Base-by-base conservation (phyloP, 2,113 vertebrate species). In the Chaetops frenatus region DNA sequence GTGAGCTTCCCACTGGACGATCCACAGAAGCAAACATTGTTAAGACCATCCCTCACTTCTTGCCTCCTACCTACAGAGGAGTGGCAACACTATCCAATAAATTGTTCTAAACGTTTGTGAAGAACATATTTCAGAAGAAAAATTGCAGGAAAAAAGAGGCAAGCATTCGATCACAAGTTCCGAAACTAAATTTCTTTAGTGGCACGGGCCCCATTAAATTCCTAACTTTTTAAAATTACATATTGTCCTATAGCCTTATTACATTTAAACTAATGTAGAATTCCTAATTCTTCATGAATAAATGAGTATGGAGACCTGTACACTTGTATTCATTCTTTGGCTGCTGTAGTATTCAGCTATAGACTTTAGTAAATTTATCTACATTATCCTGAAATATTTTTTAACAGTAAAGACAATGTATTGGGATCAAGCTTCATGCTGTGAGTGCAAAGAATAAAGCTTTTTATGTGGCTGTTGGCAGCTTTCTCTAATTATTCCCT, bases 131-230 rank as follows among this genome's bases (percentile, higher is more conserved):
- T 80, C 27, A 48, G 25, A 73, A 92, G 50, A 77, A 77, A 77
- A 33, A 90, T 6, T 64, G 53, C 17, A 50, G 33, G 21, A 20
- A 28, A 60, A 78, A 54, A 79, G 53, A 47, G 29, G 5, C 44
- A 89, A 92, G 44, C 66, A 42, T 51, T 45, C 77, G 35, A 81
- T 81, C 69, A 50, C 21, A 70, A 66, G 47, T 62, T 88, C 29
- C 88, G 86, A 90, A 94, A 83, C 35, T 61, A 40, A 62, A 90
- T 88, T 92, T 81, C 42, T 94, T 80, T 65, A 73, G 69, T 54
- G 80, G 50, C 27, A 65, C 62, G 83, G 74, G 71, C 50, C 23
- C 54, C 67, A 88, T 88, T 83, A 94, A 81, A 66, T 77, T 81
- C 12, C 73, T 73, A 24, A 86, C 45, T 67, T 77, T 83, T 86